Evolutionary conservation across 2,888 invertebrate species (phyloP).

Genomic region (Aquatica leii): DNA sequence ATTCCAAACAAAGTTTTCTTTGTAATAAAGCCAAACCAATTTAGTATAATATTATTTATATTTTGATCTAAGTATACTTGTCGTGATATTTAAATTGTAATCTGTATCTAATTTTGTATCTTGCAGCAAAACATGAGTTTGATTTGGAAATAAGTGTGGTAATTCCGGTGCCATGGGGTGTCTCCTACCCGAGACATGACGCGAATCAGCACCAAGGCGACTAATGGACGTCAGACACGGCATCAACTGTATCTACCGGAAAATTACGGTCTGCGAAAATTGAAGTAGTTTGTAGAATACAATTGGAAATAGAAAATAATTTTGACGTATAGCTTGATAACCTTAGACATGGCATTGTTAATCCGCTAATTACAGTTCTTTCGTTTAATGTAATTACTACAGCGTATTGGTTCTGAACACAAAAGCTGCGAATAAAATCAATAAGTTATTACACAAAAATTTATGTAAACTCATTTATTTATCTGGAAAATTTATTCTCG

Average conservation of each 20-base stretch:
- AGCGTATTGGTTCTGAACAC: too few species aligned
- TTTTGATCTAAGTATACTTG: conserved; percentile 1
- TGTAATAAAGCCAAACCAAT: too few species aligned
- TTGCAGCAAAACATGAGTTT: conserved; percentile 54
- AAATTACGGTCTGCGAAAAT: conserved; percentile 57
- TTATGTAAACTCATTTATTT: too few species aligned
- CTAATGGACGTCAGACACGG: conserved; percentile 56
- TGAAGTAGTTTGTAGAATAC: conserved; percentile 53
- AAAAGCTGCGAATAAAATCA: too few species aligned
- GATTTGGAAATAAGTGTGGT: conserved; percentile 58
- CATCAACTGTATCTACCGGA: conserved; percentile 50
- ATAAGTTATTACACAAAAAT: too few species aligned
- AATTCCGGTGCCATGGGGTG: conserved; percentile 61
- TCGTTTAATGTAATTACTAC: background rate
- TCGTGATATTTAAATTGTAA: conserved; percentile 31
- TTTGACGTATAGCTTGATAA: conserved; percentile 31
- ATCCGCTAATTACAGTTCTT: conserved; percentile 1
- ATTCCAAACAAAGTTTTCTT: too few species aligned
- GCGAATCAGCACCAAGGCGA: conserved; percentile 43
- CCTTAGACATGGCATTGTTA: conserved; percentile 21
- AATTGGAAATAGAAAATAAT: conserved; percentile 42
- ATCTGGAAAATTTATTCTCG: too few species aligned
- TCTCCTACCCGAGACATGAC: conserved; percentile 52
- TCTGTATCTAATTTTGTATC: conserved; percentile 48
- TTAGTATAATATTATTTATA: background rate